Evolutionary conservation across 1,140 invertebrate species (phyloP).

Genomic region (Rhopalosiphum padi): DNA sequence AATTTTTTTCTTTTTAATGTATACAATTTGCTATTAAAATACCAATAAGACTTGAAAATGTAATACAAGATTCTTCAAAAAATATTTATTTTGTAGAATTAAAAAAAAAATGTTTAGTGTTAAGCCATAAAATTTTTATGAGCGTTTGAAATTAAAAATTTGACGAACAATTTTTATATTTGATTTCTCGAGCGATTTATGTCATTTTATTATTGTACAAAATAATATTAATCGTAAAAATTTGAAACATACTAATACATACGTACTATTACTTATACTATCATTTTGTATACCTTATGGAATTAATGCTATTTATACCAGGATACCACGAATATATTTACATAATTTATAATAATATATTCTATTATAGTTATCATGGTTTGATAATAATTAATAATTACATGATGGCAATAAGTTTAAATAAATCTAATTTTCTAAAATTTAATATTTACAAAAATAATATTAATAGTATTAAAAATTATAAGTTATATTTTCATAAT

Average conservation of each 20-base stretch:
- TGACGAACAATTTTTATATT: not conserved
- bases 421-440: no score
- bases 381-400: no score
- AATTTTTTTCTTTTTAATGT: not conserved
- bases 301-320: no score
- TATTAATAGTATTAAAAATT: no score
- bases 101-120: not conserved
- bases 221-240: not conserved
- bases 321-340: no score
- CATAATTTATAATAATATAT: no score
- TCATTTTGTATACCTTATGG: not conserved
- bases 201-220: not conserved
- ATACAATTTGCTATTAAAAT: not conserved
- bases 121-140: not conserved
- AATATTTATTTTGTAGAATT: not conserved
- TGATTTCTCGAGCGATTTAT: not conserved
- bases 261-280: not conserved
- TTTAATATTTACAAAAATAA: no score
- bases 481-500: no score
- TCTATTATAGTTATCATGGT: no score
- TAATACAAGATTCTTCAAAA: not conserved
- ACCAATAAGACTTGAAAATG: not conserved
- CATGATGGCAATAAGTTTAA: no score
- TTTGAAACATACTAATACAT: not conserved
- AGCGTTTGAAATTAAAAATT: not conserved